Percentiles rank a stretch among this genome's conserved stretches.
Conservation (phyloP, 30 jellyfish, hydroid and myxozoan species). For the Hydractinia symbiolongicarpus region DNA sequence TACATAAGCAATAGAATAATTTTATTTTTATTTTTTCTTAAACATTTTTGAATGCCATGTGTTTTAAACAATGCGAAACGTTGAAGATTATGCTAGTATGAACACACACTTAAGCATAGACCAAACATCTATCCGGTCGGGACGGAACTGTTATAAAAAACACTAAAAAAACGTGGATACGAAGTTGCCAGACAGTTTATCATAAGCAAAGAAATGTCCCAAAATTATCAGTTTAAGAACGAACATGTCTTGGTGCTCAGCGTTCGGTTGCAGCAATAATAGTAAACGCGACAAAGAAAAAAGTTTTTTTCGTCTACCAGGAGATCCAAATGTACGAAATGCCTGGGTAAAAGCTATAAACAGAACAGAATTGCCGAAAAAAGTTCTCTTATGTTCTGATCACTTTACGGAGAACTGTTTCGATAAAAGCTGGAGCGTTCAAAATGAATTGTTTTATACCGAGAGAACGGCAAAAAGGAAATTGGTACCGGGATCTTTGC, state of each 20-base stretch:
- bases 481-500: constrained; percentile 7
- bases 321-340: constrained; percentile 9
- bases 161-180: too few species aligned
- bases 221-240: too few species aligned
- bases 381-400: neutral
- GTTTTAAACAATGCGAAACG: too few species aligned
- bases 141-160: too few species aligned
- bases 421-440: neutral
- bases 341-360: neutral
- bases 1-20: too few species aligned
- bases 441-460: neutral
- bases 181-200: too few species aligned
- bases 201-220: too few species aligned
- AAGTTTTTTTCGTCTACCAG: neutral
- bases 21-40: too few species aligned
- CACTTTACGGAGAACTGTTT: constrained; percentile 3
- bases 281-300: neutral
- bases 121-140: too few species aligned
- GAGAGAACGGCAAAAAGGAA: neutral
- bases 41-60: too few species aligned
- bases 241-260: constrained; percentile 6
- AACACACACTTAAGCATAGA: too few species aligned
- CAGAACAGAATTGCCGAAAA: constrained; percentile 3
- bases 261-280: constrained; percentile 6
- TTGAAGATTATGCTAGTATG: too few species aligned